Percentiles rank a stretch among this genome's conserved stretches.
Evolutionary conservation across 2,113 vertebrate genomes (phyloP).

Genomic region (Ictalurus punctatus): DNA sequence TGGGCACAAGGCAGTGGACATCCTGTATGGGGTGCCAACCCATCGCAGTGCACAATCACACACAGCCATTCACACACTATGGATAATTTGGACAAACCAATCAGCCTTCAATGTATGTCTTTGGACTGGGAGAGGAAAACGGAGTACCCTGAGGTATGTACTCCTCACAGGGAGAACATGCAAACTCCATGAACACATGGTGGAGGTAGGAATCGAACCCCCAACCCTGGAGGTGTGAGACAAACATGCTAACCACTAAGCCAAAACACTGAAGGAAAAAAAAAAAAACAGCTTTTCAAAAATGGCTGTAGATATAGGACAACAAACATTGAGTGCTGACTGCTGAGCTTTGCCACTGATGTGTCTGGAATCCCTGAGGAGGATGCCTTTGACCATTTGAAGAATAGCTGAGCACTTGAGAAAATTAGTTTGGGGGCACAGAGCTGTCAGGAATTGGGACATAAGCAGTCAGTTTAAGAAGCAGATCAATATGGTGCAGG

Average conservation of each 20-base stretch:
- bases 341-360: neutral
- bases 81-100: too few relatives aligned
- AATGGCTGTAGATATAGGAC: neutral
- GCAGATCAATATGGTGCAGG: constrained; percentile 35
- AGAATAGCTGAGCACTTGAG: constrained; percentile 33
- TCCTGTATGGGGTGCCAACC: too few relatives aligned
- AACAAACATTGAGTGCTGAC: neutral
- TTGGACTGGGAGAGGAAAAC: too few relatives aligned
- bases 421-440: constrained; percentile 36
- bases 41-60: too few relatives aligned
- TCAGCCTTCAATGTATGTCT: too few relatives aligned
- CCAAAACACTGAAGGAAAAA: neutral
- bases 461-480: neutral
- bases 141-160: too few relatives aligned
- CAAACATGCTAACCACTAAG: neutral
- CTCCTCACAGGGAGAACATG: too few relatives aligned
- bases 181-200: too few relatives aligned
- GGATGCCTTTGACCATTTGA: constrained; percentile 16
- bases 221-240: neutral
- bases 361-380: neutral
- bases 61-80: too few relatives aligned
- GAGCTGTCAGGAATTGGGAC: neutral
- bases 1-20: too few relatives aligned
- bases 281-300: neutral
- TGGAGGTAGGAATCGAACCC: too few relatives aligned